Percentiles rank a stretch among this genome's conserved stretches.
Conservation (phyloP, 2,797 vertebrate species). For the Hippopotamyrus pictus region DNA sequence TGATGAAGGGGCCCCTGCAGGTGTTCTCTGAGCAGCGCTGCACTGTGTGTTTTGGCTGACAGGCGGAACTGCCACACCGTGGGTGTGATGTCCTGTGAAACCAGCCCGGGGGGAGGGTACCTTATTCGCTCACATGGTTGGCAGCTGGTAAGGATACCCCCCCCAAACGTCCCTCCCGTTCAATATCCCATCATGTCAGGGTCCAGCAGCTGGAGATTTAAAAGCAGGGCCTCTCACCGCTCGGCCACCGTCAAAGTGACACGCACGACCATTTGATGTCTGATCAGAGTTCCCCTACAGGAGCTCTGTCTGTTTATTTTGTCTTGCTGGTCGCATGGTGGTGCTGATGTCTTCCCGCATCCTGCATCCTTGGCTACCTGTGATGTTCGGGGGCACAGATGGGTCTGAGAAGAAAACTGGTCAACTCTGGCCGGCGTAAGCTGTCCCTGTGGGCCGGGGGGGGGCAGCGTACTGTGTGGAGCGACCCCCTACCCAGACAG, state of each 20-base stretch:
- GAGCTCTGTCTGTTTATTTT: background rate
- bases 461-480: background rate
- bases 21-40: background rate
- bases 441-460: background rate
- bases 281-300: background rate
- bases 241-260: background rate
- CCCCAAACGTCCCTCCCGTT: background rate
- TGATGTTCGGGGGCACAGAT: background rate
- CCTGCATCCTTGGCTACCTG: background rate
- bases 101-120: background rate
- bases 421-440: background rate
- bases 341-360: background rate
- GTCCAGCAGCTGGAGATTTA: background rate
- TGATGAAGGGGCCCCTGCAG: background rate
- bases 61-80: background rate
- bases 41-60: background rate
- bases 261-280: background rate
- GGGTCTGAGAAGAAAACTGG: background rate
- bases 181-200: background rate
- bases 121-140: background rate
- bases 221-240: background rate
- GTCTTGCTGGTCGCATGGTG: background rate
- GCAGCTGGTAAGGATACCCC: background rate
- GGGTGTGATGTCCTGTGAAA: background rate
- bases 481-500: background rate